A percentile compares a stretch with the other conserved stretches of the same genome.
These are phyloP conservation scores for Dorcus parallelipipedus DNA, from an alignment of 2,888 invertebrate genomes.

Conservation along the genomic window DNA sequence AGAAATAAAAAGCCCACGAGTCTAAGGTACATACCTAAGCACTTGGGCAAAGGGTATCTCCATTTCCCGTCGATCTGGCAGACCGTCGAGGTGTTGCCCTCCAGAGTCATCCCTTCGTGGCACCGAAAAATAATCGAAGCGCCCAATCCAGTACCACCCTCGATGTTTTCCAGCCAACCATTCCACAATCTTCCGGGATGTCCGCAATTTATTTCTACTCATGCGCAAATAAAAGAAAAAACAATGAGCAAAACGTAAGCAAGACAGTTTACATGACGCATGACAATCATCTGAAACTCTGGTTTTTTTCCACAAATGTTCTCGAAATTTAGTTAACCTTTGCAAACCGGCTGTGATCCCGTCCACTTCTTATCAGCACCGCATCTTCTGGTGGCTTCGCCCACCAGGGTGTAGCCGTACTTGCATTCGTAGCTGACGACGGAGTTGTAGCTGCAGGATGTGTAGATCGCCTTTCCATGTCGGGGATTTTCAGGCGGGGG, in stretches of 20 bases:
- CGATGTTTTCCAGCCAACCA: conserved; percentile 91
- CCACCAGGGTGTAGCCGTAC: conserved; percentile 87
- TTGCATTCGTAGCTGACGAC: conserved; percentile 95
- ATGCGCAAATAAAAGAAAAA: conserved; percentile 25
- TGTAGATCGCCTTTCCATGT: conserved; percentile 90
- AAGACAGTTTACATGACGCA: too few species aligned
- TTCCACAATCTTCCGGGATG: conserved; percentile 92
- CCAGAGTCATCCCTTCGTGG: conserved; percentile 86
- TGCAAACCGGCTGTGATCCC: conserved; percentile 85
- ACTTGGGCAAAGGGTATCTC: conserved; percentile 90
- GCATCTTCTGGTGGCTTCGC: conserved; percentile 86
- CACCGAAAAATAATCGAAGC: conserved; percentile 92
- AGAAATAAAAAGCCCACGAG: neutral
- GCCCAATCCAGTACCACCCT: conserved; percentile 84
- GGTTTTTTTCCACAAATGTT: neutral
- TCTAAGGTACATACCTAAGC: conserved; percentile 62
- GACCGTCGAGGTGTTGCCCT: conserved; percentile 84
- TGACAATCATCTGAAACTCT: neutral
- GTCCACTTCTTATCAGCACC: conserved; percentile 95
- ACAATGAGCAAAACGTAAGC: neutral
- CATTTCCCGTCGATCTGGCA: conserved; percentile 93
- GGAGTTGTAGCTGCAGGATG: conserved; percentile 91
- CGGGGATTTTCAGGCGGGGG: conserved; percentile 86
- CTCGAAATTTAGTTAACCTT: conserved; percentile 59
- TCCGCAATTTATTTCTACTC: conserved; percentile 93